Evolutionary conservation across 2,888 invertebrate genomes (phyloP).

Genomic region (Junonia oenone): DNA sequence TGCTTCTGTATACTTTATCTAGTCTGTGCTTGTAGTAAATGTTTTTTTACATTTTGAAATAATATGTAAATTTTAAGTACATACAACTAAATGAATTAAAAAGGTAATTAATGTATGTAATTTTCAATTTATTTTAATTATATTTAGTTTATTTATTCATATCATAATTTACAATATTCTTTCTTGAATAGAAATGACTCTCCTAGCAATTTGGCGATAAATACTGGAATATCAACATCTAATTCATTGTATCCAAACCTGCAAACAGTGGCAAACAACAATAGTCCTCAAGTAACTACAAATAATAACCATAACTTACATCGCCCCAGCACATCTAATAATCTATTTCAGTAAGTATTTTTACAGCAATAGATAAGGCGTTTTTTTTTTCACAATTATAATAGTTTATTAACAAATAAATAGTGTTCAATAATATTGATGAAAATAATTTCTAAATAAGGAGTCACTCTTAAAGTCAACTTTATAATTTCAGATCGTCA

Average conservation of each 20-base stretch:
- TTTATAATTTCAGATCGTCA: background rate
- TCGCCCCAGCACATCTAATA: background rate
- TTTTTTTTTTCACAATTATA: too few relatives aligned
- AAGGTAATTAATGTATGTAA: too few relatives aligned
- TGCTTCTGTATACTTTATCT: too few relatives aligned
- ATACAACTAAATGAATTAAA: too few relatives aligned
- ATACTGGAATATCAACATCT: background rate
- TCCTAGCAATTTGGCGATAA: background rate
- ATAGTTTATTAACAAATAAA: too few relatives aligned
- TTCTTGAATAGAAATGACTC: background rate
- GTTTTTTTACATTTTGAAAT: too few relatives aligned
- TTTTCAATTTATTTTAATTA: background rate
- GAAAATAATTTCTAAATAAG: too few relatives aligned
- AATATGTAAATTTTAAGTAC: too few relatives aligned
- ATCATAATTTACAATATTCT: background rate
- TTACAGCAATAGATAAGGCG: too few relatives aligned
- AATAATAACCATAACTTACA: conserved; percentile 20
- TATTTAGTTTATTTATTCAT: background rate
- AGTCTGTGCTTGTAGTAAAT: too few relatives aligned
- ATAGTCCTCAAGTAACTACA: background rate
- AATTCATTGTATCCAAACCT: conserved; percentile 30
- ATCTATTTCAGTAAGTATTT: background rate
- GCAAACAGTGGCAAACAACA: conserved; percentile 11
- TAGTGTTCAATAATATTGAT: too few relatives aligned
- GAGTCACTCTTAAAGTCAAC: too few relatives aligned